Evolutionary conservation across 2,888 invertebrate genomes (phyloP).

Genomic region (Chloromyia formosa): DNA sequence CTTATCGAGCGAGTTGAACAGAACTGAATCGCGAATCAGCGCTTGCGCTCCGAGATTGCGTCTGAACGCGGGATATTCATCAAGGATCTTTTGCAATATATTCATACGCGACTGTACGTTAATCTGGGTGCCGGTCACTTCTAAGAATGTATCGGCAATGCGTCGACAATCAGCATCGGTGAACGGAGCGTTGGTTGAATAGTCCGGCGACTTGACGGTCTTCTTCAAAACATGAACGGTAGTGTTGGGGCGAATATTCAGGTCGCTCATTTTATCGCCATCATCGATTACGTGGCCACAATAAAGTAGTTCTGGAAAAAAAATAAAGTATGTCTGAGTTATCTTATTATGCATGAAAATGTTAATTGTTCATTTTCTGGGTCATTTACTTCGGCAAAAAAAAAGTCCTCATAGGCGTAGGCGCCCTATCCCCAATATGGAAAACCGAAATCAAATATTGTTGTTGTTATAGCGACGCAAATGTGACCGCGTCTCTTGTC

Average conservation of each 20-base stretch:
- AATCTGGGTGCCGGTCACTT: constrained; percentile 61
- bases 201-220: constrained; percentile 56
- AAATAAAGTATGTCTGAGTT: constrained; percentile 64
- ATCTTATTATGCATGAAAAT: constrained; percentile 63
- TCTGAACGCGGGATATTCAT: constrained; percentile 73
- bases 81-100: constrained; percentile 70
- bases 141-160: constrained; percentile 53
- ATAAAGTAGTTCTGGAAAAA: constrained; percentile 63
- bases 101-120: constrained; percentile 66
- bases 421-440: too few species aligned
- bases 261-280: constrained; percentile 67
- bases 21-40: constrained; percentile 75
- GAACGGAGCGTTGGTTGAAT: constrained; percentile 52
- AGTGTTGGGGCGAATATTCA: constrained; percentile 67
- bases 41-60: constrained; percentile 76
- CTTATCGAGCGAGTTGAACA: constrained; percentile 74
- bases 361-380: too few species aligned
- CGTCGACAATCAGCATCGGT: constrained; percentile 45
- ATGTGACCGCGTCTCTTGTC: too few species aligned
- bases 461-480: too few species aligned
- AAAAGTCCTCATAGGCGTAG: background rate
- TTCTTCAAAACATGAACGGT: constrained; percentile 67
- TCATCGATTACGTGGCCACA: constrained; percentile 72
- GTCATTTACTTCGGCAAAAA: background rate
- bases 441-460: too few species aligned